Percentiles rank a stretch among this genome's conserved stretches.
Evolutionary conservation across 2,797 vertebrate species (phyloP).

Genomic region (Cygnus olor): DNA sequence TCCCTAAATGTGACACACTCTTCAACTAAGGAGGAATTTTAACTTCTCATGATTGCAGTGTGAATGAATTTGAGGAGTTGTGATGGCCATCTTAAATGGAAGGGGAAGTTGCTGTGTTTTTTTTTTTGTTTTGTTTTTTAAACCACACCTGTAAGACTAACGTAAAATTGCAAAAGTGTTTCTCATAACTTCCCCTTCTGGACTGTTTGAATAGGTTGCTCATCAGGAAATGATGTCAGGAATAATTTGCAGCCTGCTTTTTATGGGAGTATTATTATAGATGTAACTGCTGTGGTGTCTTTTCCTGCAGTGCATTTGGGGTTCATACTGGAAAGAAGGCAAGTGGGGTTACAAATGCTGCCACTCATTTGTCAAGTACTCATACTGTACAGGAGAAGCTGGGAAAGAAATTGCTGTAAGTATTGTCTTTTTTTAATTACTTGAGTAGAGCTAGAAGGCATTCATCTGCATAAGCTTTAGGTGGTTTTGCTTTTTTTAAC

Average conservation of each 20-base stretch:
- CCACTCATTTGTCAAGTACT: slow-evolving; percentile 95
- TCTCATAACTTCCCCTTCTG: background rate
- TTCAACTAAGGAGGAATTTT: background rate
- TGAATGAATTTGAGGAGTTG: background rate
- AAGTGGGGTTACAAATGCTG: slow-evolving; percentile 97
- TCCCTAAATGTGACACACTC: background rate
- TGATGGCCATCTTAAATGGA: background rate
- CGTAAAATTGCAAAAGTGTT: background rate
- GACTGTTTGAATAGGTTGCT: background rate
- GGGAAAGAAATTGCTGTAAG: slow-evolving; percentile 88
- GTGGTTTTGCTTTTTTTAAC: background rate
- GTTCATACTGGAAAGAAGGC: slow-evolving; percentile 96
- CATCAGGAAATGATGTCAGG: background rate
- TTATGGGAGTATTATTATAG: fast-evolving
- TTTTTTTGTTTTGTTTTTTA: background rate
- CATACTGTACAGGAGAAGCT: slow-evolving; percentile 95
- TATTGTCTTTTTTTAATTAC: background rate
- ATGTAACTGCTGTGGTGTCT: background rate
- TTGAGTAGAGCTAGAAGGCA: background rate
- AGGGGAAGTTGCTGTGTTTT: background rate
- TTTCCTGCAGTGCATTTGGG: slow-evolving; percentile 91
- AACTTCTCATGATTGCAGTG: background rate
- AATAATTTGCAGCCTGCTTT: background rate
- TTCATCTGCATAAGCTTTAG: background rate
- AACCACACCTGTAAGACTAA: background rate